Evolutionary conservation across 2,113 vertebrate genomes (phyloP), one percentile per base, ranked within the genome.

Genomic region (Atlantisia rogersi): DNA sequence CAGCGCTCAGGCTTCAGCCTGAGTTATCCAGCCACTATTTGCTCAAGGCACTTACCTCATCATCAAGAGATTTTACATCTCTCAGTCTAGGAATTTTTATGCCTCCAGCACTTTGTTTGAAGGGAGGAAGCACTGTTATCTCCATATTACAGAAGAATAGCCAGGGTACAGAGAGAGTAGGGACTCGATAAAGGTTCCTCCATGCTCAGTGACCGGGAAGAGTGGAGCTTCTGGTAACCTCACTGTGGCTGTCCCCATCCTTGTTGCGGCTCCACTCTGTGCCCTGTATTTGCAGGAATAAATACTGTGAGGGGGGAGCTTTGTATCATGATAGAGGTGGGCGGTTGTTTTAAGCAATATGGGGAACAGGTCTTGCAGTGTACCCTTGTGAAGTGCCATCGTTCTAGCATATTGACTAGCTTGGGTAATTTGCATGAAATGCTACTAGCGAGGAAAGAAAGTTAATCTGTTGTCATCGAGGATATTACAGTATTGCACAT

Each of bases 11-110:
- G 48, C 73, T 92, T 52, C 64, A 78, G 76, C 52, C 52, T 75
- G 64, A 86, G 56, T 92, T 94, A 81, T 82, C 77, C 91, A 86
- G 88, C 69, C 48, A 12, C 53, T 86, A 9, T 77, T 95, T 92
- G 88, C 95, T 95, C 60, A 92, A 86, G 92, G 92, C 96, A 64
- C 60, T 95, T 97, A 96, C 94, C 86, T 96, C 91, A 82, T 13
- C 94, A 78, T 94, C 83, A 87, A 95, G 94, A 60, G 89, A 84
- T 95, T 95, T 96, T 90, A 46, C 32, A 83, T 48, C 68, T 86
- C 82, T 88, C 69, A 79, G 68, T 78, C 80, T 88, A 75, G 76
- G 82, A 92, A 82, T 94, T 92, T 94, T 79, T 84, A 32, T 75
- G 87, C 76, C 90, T 95, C 50, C 85, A 92, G 82, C 92, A 76